Evolutionary conservation across 2,797 vertebrate species (phyloP), one percentile per base, ranked within the genome.

Genomic region (Pteronotus mesoamericanus): DNA sequence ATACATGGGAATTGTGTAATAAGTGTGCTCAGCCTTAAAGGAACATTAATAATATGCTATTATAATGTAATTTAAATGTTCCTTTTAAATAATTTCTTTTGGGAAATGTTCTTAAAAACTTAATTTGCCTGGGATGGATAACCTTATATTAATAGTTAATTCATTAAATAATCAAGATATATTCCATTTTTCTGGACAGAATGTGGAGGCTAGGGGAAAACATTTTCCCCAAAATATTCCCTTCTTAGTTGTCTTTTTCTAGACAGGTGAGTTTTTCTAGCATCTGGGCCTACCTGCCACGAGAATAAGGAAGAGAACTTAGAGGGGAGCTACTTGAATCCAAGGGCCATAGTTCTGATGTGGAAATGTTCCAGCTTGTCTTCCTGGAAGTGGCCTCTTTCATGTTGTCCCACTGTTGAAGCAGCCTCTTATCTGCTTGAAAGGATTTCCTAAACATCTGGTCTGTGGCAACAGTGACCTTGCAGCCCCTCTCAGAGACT

Each of bases 381-480:
- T 90, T 96, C 94, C 69, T 71, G 59, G 51, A 42, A 18, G 91
- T 44, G 82, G 51, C 88, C 80, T 90, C 94, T 91, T 39, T 39
- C 51, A n/a, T 0, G 4, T 42, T 46, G 82, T 75, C 80, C 78
- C 26, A 29, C 39, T 71, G 66, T 18, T 18, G 42, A 29, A 57
- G 83, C 39, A 7, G 82, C 91, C 94, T 92, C 93, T 90, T 71
- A 61, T 94, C 83, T 91, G 34, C 82, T 46, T 51, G 48, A 94
- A 66, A 97, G 96, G 95, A 97, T 97, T 97, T 97, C 97, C 97
- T 95, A 89, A 92, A 89, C 77, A 72, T 92, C 94, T 94, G 98
- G 98, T 98, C 98, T 98, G 94, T 98, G 98, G 98, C 98, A 97
- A 94, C 97, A 97, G 97, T 96, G 97, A 97, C 96, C 97, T 97